phyloP scores from a whole-genome alignment of 1,140 invertebrate genomes.

The Zaprionus africanus region DNA sequence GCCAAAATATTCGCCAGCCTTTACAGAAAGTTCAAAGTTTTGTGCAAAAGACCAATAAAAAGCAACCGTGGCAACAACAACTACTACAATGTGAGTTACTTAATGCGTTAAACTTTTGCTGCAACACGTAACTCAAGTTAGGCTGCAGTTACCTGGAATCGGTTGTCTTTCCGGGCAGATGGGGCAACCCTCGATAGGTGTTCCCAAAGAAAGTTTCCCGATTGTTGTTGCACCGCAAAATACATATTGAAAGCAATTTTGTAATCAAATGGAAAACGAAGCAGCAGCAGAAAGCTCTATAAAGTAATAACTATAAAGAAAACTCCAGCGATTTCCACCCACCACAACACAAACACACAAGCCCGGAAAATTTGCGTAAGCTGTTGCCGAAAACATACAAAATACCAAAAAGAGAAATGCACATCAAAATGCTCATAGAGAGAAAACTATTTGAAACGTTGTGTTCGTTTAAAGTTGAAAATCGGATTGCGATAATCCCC shows the following conservation, averaged over 20 bases:
- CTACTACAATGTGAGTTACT: constrained; percentile 61
- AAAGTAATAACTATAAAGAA: constrained; percentile 81
- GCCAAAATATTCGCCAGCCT: constrained; percentile 24
- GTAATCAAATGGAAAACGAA: constrained; percentile 64
- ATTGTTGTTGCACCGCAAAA: constrained; percentile 42
- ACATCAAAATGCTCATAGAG: constrained; percentile 46
- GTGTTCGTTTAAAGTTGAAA: constrained; percentile 62
- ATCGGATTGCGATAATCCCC: constrained; percentile 77
- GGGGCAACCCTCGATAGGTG: constrained; percentile 54
- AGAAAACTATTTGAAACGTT: constrained; percentile 21
- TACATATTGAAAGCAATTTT: constrained; percentile 75
- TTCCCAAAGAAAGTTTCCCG: constrained; percentile 62
- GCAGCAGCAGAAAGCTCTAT: constrained; percentile 58
- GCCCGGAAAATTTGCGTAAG: constrained; percentile 22
- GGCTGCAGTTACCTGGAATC: constrained; percentile 50
- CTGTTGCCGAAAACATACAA: constrained; percentile 34
- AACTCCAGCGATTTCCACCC: constrained; percentile 63
- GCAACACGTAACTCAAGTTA: constrained; percentile 76
- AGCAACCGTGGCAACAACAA: constrained; percentile 27
- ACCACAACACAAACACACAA: constrained; percentile 26
- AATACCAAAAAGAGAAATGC: constrained; percentile 11
- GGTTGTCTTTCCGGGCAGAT: not conserved
- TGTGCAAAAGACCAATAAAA: constrained; percentile 36
- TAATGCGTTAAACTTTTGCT: constrained; percentile 80
- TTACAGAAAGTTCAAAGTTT: constrained; percentile 27